These are phyloP conservation scores for Melinopterus prodromus DNA, from an alignment of 2,888 invertebrate species.

Conservation along the genomic window DNA sequence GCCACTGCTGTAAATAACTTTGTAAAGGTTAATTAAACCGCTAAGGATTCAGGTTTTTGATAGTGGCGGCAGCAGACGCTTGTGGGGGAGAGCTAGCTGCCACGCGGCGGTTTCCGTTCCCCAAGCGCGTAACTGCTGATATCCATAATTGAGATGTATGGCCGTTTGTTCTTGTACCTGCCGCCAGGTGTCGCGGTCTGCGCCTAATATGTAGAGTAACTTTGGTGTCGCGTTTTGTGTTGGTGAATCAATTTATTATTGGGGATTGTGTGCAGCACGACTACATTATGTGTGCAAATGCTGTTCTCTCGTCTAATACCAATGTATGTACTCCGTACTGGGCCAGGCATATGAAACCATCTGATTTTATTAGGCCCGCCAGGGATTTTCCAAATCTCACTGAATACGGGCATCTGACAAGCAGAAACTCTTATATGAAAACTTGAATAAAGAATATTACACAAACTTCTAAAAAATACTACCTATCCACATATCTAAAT, in stretches of 20 bases:
- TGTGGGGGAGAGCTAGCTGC: neutral
- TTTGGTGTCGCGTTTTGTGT: constrained; percentile 16
- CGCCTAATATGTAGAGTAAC: constrained; percentile 4
- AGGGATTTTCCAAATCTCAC: too few relatives aligned
- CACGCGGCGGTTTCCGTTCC: neutral
- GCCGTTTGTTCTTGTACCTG: constrained; percentile 4
- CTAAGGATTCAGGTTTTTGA: constrained; percentile 23
- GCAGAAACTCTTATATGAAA: too few relatives aligned
- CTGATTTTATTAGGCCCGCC: too few relatives aligned
- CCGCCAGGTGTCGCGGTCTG: neutral
- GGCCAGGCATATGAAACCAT: too few relatives aligned
- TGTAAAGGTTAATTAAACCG: constrained; percentile 25
- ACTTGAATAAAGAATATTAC: too few relatives aligned
- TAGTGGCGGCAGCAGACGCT: constrained; percentile 7
- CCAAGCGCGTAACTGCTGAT: constrained; percentile 17
- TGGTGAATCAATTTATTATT: constrained; percentile 13
- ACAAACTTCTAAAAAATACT: too few relatives aligned
- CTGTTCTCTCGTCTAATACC: too few relatives aligned
- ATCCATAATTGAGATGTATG: constrained; percentile 25
- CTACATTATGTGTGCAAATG: constrained; percentile 4
- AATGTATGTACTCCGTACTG: too few relatives aligned
- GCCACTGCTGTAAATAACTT: constrained; percentile 21
- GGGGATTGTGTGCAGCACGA: neutral
- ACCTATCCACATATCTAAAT: too few relatives aligned
- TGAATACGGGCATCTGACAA: too few relatives aligned